Percentiles rank a stretch among this genome's conserved stretches.
These are phyloP conservation scores for Halocaridina rubra DNA, from an alignment of 2,888 invertebrate genomes.

Conservation along the genomic window DNA sequence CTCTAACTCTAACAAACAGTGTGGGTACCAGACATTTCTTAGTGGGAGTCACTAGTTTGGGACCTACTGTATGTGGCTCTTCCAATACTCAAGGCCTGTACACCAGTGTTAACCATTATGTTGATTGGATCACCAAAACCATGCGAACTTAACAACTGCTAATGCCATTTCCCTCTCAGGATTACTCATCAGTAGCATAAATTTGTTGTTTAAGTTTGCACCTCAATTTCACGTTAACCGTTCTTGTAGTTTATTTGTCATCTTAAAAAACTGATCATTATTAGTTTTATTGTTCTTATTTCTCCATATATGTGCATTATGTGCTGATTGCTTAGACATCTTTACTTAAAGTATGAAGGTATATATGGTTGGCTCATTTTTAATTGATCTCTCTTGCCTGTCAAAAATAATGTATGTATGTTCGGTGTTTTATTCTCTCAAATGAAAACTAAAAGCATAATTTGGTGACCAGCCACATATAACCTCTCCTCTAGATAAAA, in stretches of 20 bases:
- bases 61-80: conserved; percentile 24
- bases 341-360: too few species aligned
- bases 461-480: too few species aligned
- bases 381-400: too few species aligned
- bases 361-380: too few species aligned
- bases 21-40: background rate
- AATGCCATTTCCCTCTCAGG: background rate
- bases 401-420: too few species aligned
- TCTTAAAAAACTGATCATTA: background rate
- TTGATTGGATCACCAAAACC: conserved; percentile 9
- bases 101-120: conserved; percentile 29
- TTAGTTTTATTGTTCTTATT: background rate
- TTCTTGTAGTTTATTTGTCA: background rate
- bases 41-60: conserved; percentile 45
- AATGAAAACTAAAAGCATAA: too few species aligned
- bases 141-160: conserved; percentile 24
- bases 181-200: background rate
- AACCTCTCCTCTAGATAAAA: too few species aligned
- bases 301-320: too few species aligned
- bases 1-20: conserved; percentile 18
- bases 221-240: background rate
- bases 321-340: too few species aligned
- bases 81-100: conserved; percentile 38
- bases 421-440: too few species aligned
- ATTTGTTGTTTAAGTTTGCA: background rate